Evolutionary conservation across 2,797 vertebrate species (phyloP).

Genomic region (Eulemur rubriventer): DNA sequence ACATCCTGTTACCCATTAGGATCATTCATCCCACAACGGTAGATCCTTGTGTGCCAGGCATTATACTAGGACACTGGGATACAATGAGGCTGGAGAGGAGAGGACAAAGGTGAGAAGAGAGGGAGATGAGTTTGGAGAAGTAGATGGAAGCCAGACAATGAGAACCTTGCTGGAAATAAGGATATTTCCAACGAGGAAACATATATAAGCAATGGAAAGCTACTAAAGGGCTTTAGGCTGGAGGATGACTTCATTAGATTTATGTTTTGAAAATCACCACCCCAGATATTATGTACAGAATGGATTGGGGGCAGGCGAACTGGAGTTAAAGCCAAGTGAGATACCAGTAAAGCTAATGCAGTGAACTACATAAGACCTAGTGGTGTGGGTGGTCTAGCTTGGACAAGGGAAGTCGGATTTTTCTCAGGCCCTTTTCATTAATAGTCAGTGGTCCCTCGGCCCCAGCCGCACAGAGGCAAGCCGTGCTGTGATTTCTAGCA

Average conservation of each 20-base stretch:
- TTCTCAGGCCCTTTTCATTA: background rate
- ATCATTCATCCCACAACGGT: background rate
- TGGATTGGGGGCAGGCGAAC: background rate
- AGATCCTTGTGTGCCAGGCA: background rate
- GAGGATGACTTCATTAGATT: background rate
- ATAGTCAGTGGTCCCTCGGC: rapidly evolving
- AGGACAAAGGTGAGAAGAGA: background rate
- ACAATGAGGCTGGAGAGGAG: background rate
- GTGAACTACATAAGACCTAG: background rate
- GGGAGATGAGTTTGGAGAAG: background rate
- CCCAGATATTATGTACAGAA: background rate
- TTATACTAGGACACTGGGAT: background rate
- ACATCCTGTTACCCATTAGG: background rate
- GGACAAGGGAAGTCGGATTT: background rate
- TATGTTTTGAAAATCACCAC: background rate
- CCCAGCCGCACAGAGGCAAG: background rate
- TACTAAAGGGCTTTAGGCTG: background rate
- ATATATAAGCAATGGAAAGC: background rate
- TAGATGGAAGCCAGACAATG: background rate
- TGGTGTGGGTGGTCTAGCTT: background rate
- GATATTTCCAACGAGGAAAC: background rate
- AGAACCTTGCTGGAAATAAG: background rate
- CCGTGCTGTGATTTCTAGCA: background rate
- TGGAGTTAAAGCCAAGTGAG: background rate
- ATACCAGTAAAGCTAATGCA: background rate